These are phyloP conservation scores for Caerostris darwini DNA, from an alignment of 1,140 invertebrate species.

Conservation along the genomic window DNA sequence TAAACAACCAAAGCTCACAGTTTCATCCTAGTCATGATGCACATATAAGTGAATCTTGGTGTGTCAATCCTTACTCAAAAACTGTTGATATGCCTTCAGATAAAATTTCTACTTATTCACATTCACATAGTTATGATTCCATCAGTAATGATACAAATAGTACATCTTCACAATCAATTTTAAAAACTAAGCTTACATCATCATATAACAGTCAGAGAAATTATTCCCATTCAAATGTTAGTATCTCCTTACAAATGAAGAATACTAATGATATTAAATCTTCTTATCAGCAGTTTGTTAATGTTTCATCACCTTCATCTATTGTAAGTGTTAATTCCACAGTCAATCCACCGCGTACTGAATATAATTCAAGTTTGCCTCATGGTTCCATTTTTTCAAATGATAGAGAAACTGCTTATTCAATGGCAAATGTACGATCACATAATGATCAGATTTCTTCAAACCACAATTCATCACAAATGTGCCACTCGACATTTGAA, in stretches of 20 bases:
- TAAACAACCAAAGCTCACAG: background rate
- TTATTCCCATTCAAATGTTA: background rate
- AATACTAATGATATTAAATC: background rate
- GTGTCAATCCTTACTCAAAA: background rate
- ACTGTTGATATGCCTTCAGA: background rate
- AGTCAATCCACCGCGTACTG: background rate
- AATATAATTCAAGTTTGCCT: background rate
- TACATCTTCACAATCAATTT: background rate
- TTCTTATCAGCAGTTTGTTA: background rate
- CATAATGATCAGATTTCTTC: background rate
- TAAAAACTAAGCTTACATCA: background rate
- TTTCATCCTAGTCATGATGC: background rate
- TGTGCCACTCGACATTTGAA: constrained; percentile 35
- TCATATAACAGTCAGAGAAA: background rate
- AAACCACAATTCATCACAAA: background rate
- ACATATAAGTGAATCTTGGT: background rate
- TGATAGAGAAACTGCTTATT: background rate
- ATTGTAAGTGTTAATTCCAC: background rate
- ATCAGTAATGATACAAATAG: background rate
- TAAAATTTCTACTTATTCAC: background rate
- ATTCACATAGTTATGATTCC: background rate
- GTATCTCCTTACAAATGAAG: background rate
- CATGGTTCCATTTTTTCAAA: background rate
- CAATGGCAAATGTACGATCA: background rate
- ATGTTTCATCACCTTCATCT: background rate